Evolutionary conservation across 1,140 invertebrate species (phyloP), one percentile per base, ranked within the genome.

Genomic region (Antheraea pernyi): DNA sequence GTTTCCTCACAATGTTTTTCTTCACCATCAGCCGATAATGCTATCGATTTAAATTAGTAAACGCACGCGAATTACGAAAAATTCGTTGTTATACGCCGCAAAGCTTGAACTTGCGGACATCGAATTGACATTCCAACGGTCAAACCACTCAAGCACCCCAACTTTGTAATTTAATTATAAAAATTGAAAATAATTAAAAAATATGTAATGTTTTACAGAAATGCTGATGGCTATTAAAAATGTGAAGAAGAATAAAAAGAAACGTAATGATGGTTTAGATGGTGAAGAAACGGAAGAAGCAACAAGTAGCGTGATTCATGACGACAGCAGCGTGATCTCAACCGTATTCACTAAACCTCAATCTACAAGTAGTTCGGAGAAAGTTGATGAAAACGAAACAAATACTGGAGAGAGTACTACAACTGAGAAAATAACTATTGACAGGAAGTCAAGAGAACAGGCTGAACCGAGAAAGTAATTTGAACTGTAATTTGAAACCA

Each of bases 171-270:
- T 30, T 30, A 2, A 30, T 30, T 30, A 30, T 30, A 30, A 30
- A 30, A 30, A 30, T 2, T 30, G 1, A n/a, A n/a, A n/a, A n/a
- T n/a, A n/a, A n/a, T 30, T 30, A 30, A 30, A 30, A 30, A 30
- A 4, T 30, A 30, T 30, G 22, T 30, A 30, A 30, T 42, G 39
- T n/a, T 53, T 72, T 72, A 36, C 68, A 84, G 82, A 84, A 75
- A 84, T 84, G 82, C 59, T 84, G 37, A 71, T 65, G 67, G 82
- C 82, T 19, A 58, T 84, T 18, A 84, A 81, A 62, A 76, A 77
- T 37, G 78, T 78, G 16, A 84, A 84, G 73, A 82, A 84, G 68
- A 82, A 76, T 62, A 81, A 78, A 30, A 75, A 84, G 61, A 69
- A 59, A 6, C 59, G 58, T 18, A 61, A 73, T 18, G 60, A 71